Evolutionary conservation across 2,113 vertebrate genomes (phyloP).

Genomic region (Equus przewalskii): DNA sequence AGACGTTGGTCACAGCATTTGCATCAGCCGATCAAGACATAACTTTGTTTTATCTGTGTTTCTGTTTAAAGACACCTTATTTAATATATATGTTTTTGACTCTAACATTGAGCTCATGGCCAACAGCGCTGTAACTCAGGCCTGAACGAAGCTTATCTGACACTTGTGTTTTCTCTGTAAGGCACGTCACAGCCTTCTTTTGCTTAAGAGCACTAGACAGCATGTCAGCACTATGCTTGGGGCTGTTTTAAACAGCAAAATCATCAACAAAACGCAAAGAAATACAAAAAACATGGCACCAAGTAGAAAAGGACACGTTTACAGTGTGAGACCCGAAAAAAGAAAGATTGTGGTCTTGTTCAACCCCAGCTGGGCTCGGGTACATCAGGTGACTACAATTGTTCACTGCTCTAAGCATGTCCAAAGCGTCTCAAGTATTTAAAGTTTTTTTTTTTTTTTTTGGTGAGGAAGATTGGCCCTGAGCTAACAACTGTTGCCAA

Average conservation of each 20-base stretch:
- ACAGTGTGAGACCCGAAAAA: not conserved
- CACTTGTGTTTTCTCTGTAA: not conserved
- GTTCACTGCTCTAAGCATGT: not conserved
- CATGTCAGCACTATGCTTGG: not conserved
- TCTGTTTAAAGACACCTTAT: not conserved
- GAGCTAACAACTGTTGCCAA: too few relatives aligned
- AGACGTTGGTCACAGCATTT: not conserved
- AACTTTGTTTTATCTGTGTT: not conserved
- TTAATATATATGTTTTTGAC: not conserved
- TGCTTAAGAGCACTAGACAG: not conserved
- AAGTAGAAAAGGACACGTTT: not conserved
- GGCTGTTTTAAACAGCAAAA: not conserved
- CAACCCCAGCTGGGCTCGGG: not conserved
- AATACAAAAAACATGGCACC: not conserved
- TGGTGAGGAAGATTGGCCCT: too few relatives aligned
- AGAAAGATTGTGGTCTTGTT: not conserved
- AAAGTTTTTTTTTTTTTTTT: too few relatives aligned
- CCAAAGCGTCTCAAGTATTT: not conserved
- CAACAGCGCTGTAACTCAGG: fast-evolving
- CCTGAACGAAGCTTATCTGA: not conserved
- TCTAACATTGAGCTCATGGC: not conserved
- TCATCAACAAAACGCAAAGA: not conserved
- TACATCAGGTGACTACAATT: not conserved
- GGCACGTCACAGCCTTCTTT: not conserved
- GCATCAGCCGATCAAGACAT: not conserved